Percentiles rank a stretch among this genome's conserved stretches.
phyloP scores from a whole-genome alignment of 2,797 vertebrate genomes.

The Onychomys torridus region DNA sequence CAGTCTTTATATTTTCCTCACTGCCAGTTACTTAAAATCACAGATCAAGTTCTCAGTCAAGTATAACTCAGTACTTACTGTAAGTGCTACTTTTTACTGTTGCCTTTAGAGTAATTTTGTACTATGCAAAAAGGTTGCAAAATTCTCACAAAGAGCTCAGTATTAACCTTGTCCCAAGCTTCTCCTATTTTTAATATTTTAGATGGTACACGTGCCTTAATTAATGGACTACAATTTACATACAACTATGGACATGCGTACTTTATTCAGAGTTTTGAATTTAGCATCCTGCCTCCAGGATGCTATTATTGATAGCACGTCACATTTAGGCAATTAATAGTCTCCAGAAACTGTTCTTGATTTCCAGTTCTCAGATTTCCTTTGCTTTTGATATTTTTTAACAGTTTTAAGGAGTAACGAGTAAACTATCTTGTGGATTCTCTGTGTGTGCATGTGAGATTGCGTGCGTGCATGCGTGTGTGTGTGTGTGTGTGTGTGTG shows the following conservation, averaged over 20 bases:
- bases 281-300: background rate
- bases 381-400: background rate
- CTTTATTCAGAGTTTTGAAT: background rate
- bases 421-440: background rate
- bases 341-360: background rate
- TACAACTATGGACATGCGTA: background rate
- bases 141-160: background rate
- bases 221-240: background rate
- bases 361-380: background rate
- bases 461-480: no score
- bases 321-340: background rate
- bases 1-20: slow-evolving; percentile 12
- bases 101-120: background rate
- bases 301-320: background rate
- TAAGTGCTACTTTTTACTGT: slow-evolving; percentile 50
- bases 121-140: background rate
- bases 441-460: background rate
- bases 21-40: slow-evolving; percentile 53
- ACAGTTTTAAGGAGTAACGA: background rate
- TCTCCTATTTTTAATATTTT: background rate
- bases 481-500: background rate
- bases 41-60: slow-evolving; percentile 29
- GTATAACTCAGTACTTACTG: slow-evolving; percentile 61
- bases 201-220: background rate
- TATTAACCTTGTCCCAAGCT: background rate